Evolutionary conservation across 2,888 invertebrate species (phyloP).

Genomic region (Coenonympha glycerion): DNA sequence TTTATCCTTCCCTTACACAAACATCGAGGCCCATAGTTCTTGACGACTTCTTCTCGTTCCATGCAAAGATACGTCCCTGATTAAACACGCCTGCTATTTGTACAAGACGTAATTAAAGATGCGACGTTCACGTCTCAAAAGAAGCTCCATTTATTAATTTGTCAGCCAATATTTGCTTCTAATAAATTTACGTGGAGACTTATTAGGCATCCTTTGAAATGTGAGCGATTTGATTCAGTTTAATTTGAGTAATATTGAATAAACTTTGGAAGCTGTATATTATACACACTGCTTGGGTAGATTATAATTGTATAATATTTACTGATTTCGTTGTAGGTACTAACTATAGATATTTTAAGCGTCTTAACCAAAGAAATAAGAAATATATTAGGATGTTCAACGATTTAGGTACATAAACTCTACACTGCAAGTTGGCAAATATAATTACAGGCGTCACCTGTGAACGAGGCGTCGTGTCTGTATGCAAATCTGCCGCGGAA

Average conservation of each 20-base stretch:
- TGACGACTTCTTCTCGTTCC: conserved; percentile 68
- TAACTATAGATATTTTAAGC: too few relatives aligned
- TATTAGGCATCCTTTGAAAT: conserved; percentile 35
- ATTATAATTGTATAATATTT: not conserved
- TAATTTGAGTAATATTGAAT: conserved; percentile 12
- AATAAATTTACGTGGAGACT: conserved; percentile 55
- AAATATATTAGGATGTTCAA: conserved; percentile 8
- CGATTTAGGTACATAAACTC: conserved; percentile 64
- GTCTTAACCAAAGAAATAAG: too few relatives aligned
- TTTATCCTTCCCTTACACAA: conserved; percentile 45
- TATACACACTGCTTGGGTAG: not conserved
- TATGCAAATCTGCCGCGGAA: conserved; percentile 63
- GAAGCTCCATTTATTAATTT: conserved; percentile 72
- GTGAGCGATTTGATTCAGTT: conserved; percentile 15
- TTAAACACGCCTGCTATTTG: conserved; percentile 64
- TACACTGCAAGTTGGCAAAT: conserved; percentile 57
- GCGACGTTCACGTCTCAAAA: conserved; percentile 59
- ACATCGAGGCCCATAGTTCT: conserved; percentile 61
- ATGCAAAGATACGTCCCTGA: conserved; percentile 66
- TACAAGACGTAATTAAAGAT: conserved; percentile 65
- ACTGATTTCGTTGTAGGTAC: too few relatives aligned
- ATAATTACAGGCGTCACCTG: conserved; percentile 73
- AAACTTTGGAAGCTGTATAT: not conserved
- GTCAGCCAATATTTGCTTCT: conserved; percentile 67
- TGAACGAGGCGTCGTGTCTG: conserved; percentile 53